phyloP scores from a whole-genome alignment of 2,113 vertebrate genomes.

The Chitala chitala region DNA sequence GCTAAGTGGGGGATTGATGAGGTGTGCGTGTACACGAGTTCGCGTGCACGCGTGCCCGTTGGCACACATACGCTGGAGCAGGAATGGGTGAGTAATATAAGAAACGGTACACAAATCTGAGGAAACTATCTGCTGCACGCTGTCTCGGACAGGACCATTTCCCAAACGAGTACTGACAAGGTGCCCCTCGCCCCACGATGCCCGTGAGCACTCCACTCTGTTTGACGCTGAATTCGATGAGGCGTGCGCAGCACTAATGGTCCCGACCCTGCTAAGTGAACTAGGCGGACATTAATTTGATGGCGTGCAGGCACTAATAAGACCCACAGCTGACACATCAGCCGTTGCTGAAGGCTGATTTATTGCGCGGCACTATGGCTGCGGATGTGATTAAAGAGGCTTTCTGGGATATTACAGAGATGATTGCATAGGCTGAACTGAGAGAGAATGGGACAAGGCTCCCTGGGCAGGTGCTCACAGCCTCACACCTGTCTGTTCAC shows the following conservation, averaged over 20 bases:
- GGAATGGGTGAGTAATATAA: not conserved
- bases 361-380: constrained; percentile 69
- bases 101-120: not conserved
- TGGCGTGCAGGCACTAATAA: constrained; percentile 63
- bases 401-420: constrained; percentile 62
- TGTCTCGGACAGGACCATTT: not conserved
- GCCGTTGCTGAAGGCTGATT: constrained; percentile 75
- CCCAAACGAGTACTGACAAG: constrained; percentile 22
- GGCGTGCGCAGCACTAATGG: constrained; percentile 31
- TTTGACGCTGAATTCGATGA: constrained; percentile 26
- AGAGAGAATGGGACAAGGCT: constrained; percentile 63
- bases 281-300: constrained; percentile 58
- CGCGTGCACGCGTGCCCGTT: too few species aligned
- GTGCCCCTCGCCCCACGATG: constrained; percentile 14
- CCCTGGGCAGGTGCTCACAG: constrained; percentile 67
- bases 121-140: not conserved
- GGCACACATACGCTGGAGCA: not conserved
- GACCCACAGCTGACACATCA: constrained; percentile 62
- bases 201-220: constrained; percentile 1
- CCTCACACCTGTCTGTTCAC: too few species aligned
- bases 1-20: not conserved
- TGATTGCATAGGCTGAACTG: constrained; percentile 29
- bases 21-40: not conserved
- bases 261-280: constrained; percentile 48
- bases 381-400: constrained; percentile 77